phyloP scores from a whole-genome alignment of 1,140 invertebrate genomes.

The Samia ricini region DNA sequence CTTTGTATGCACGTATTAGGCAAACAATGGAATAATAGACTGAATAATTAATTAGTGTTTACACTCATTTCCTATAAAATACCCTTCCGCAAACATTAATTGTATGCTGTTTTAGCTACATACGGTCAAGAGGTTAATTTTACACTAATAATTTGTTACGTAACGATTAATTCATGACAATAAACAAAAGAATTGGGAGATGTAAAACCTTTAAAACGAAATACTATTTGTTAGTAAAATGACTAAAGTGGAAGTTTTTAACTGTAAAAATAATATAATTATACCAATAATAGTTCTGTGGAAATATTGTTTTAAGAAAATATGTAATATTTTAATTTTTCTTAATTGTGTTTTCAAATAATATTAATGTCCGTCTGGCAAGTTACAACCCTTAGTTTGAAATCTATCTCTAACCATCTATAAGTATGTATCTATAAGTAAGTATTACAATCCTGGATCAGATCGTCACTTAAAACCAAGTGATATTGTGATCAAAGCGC shows the following conservation, averaged over 20 bases:
- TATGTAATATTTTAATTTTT: too few species aligned
- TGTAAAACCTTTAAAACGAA: background rate
- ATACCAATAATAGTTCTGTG: too few species aligned
- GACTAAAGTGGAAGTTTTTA: background rate
- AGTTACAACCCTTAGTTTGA: too few species aligned
- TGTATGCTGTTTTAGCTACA: constrained; percentile 1
- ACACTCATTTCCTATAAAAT: constrained; percentile 36
- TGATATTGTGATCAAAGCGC: too few species aligned
- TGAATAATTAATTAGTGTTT: constrained; percentile 25
- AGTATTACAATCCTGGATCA: too few species aligned
- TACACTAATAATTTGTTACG: background rate
- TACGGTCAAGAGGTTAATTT: constrained; percentile 3
- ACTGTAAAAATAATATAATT: too few species aligned
- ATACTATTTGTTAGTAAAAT: background rate
- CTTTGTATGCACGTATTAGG: constrained; percentile 13
- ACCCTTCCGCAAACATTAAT: constrained; percentile 30
- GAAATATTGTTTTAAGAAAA: too few species aligned
- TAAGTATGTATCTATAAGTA: too few species aligned
- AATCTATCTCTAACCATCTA: too few species aligned
- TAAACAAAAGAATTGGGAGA: background rate
- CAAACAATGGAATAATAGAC: constrained; percentile 43
- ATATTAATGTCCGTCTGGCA: too few species aligned
- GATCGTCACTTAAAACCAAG: too few species aligned
- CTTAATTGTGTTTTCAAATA: too few species aligned
- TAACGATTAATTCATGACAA: background rate